Base-by-base conservation (phyloP, 2,797 vertebrate genomes). In the Trachurus trachurus region DNA sequence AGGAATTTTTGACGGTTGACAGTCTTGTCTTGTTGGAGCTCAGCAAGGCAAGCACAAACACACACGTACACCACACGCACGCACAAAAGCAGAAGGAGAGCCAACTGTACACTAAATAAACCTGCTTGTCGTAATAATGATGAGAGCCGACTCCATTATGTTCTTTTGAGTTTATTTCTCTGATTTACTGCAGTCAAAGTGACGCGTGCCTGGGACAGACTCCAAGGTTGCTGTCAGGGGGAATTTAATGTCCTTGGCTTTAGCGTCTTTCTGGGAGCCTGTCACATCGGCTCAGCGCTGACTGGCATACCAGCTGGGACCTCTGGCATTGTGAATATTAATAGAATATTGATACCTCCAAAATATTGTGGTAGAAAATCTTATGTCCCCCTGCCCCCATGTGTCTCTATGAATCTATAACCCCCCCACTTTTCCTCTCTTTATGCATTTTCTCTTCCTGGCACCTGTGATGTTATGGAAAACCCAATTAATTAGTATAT, bases 281-380 rank as follows among this genome's bases (percentile, higher is more conserved):
- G 95, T 96, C 95, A 96, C 95, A 96, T 96, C 89, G 12, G 85
- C 95, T 96, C 96, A 96, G 92, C 84, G 69, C 90, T 94, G 95
- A 96, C 94, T 93, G 92, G 93, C 86, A 80, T 90, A 94, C 93
- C 94, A 96, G 94, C 94, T 91, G 90, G 90, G 94, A 96, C 96
- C 95, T 94, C 96, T 96, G 95, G 95, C 96, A 96, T 94, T 92
- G 94, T 94, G 95, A 94, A 95, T 96, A 97, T 97, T 97, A 97
- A 96, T 96, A 96, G 96, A 96, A 97, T 97, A 97, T 97, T 96
- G 96, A 97, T 97, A 98, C 91, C 95, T 93, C 94, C 93, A 94
- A 96, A 97, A 96, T 92, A 90, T 89, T 89, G 87, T 88, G 90
- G 92, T 94, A 93, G 94, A 94, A 96, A 96, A 26, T 93, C 92